Evolutionary conservation across 2,113 vertebrate genomes (phyloP).

Genomic region (Pygoscelis antarcticus): DNA sequence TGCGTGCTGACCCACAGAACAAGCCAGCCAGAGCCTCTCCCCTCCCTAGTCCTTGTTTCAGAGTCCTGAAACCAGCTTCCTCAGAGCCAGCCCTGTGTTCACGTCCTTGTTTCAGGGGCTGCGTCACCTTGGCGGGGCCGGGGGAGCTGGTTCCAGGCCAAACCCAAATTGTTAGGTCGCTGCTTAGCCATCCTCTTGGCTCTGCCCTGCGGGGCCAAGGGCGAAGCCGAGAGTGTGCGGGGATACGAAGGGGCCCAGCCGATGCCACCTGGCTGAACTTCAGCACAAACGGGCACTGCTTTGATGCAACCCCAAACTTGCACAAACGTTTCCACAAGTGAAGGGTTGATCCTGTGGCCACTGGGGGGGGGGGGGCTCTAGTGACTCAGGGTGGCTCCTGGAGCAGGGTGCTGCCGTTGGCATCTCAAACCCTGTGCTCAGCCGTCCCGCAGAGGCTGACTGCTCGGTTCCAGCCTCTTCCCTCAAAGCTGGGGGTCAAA

Average conservation of each 20-base stretch:
- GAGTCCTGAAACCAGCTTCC: not conserved
- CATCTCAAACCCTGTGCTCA: not conserved
- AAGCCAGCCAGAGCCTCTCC: not conserved
- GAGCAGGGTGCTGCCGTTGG: not conserved
- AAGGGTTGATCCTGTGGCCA: not conserved
- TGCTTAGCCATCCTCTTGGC: not conserved
- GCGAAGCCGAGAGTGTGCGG: rapidly evolving
- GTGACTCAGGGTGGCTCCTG: not conserved
- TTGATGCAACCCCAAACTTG: not conserved
- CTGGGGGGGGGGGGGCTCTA: rapidly evolving
- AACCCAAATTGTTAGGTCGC: not conserved
- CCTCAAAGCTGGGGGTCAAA: not conserved
- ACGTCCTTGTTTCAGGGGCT: not conserved
- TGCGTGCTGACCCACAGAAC: not conserved
- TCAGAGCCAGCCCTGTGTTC: not conserved
- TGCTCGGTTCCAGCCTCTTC: not conserved
- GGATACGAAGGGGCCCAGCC: rapidly evolving
- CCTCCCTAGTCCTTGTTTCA: not conserved
- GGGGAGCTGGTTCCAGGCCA: not conserved
- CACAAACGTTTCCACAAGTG: constrained; percentile 63
- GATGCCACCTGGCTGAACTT: not conserved
- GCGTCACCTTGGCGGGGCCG: not conserved
- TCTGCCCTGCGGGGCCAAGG: not conserved
- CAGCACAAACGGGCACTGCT: rapidly evolving
- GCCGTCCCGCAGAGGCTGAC: rapidly evolving